Percentiles rank a stretch among this genome's conserved stretches.
phyloP scores from a whole-genome alignment of 2,888 invertebrate genomes.

The Mystacides longicornis region DNA sequence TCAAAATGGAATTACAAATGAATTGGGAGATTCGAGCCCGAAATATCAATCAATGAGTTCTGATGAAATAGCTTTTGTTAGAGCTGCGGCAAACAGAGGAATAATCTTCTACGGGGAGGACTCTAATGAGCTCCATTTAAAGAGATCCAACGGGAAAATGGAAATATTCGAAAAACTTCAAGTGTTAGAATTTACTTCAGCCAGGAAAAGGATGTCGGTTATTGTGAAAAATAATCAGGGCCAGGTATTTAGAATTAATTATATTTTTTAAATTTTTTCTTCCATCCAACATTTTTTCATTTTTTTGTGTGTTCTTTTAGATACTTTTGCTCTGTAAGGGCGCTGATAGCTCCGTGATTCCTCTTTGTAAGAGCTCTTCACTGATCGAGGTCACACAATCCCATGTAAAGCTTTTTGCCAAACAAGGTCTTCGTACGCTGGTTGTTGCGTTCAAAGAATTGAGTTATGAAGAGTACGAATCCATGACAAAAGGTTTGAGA shows the following conservation, averaged over 20 bases:
- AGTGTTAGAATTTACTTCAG: conserved; percentile 80
- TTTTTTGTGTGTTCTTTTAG: conserved; percentile 28
- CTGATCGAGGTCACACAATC: conserved; percentile 43
- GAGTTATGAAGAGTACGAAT: conserved; percentile 58
- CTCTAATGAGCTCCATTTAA: conserved; percentile 58
- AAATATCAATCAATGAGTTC: conserved; percentile 79
- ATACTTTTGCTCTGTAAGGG: conserved; percentile 75
- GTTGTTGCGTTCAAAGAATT: conserved; percentile 68
- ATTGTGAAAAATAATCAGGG: conserved; percentile 64
- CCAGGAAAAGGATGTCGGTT: conserved; percentile 90
- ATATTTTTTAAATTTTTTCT: neutral
- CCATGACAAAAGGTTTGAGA: conserved; percentile 43
- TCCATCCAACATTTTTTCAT: neutral
- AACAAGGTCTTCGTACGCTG: conserved; percentile 72
- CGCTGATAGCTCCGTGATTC: conserved; percentile 70
- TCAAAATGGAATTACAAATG: conserved; percentile 28
- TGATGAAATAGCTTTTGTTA: conserved; percentile 88
- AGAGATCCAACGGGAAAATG: conserved; percentile 39
- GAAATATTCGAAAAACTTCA: conserved; percentile 62
- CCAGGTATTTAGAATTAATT: conserved; percentile 36
- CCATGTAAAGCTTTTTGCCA: conserved; percentile 51
- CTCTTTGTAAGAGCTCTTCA: conserved; percentile 46
- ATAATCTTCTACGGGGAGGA: conserved; percentile 66
- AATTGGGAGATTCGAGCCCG: too few species aligned
- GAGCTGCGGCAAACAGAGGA: conserved; percentile 74